Conservation (phyloP, 2,888 invertebrate genomes). For the Eugnorisma glareosa region DNA sequence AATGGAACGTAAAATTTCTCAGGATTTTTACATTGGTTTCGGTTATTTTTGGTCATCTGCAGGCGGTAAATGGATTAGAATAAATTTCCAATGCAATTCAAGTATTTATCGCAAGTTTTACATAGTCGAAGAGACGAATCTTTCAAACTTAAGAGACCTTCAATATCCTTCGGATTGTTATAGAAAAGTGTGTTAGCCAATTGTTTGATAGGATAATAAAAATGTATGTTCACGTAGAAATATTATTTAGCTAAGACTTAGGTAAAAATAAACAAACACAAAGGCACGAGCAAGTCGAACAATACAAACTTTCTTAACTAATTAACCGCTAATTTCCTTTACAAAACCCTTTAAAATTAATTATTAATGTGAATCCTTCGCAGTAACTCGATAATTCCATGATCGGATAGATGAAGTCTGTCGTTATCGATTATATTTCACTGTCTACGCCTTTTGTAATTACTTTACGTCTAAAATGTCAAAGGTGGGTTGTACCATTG, state of each 20-base stretch:
- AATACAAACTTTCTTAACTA: conserved; percentile 4
- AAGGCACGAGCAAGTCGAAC: neutral
- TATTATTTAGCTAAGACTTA: neutral
- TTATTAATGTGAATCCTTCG: neutral
- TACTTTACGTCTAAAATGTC: conserved; percentile 26
- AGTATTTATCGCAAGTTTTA: neutral
- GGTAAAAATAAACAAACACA: neutral
- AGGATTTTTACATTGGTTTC: neutral
- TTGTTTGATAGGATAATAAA: neutral
- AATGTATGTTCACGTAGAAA: neutral
- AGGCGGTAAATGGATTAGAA: neutral
- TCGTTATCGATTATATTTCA: conserved; percentile 27
- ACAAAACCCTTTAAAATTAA: neutral
- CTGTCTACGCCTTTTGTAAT: conserved; percentile 27
- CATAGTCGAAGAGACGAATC: neutral
- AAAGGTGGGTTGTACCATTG: conserved; percentile 14
- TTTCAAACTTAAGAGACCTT: neutral
- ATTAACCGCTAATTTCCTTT: neutral
- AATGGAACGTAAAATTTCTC: neutral
- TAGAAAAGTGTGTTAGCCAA: neutral
- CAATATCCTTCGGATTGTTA: neutral
- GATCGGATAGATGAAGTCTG: conserved; percentile 6
- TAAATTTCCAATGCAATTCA: neutral
- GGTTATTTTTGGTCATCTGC: neutral
- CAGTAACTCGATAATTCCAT: conserved; percentile 7